These are phyloP conservation scores for Catharus fuscescens DNA, from an alignment of 2,113 vertebrate genomes.

Conservation along the genomic window DNA sequence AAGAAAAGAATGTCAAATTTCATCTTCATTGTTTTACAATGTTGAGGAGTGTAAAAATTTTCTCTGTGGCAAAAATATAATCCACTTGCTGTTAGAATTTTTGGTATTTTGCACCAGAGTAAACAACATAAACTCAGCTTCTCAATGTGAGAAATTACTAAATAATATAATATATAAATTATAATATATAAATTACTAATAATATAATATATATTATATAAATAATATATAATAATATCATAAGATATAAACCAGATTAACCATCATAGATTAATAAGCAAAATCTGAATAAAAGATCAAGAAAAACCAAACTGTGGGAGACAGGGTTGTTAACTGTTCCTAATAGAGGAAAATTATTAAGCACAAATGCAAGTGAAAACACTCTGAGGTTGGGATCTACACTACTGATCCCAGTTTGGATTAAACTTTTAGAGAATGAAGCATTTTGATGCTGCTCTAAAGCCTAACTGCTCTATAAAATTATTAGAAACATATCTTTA, in stretches of 20 bases:
- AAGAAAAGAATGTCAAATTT: slow-evolving; percentile 27
- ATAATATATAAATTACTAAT: too few species aligned
- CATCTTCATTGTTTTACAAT: background rate
- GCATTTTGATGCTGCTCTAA: background rate
- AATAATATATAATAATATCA: background rate
- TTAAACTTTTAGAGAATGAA: background rate
- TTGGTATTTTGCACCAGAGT: background rate
- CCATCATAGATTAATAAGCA: background rate
- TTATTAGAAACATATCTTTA: background rate
- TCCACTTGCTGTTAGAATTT: background rate
- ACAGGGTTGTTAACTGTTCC: background rate
- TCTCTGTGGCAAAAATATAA: background rate
- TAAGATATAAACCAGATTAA: background rate
- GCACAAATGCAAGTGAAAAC: background rate
- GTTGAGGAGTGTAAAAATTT: background rate
- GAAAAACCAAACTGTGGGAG: background rate
- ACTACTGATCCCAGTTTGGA: background rate
- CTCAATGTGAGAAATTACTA: background rate
- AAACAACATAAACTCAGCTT: background rate
- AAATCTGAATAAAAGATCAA: background rate
- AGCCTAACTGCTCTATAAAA: background rate
- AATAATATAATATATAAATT: background rate
- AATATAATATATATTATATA: too few species aligned
- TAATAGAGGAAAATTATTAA: background rate
- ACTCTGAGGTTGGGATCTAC: background rate